Conservation (phyloP, 2,888 invertebrate species). For the Agonopterix subpropinquella region DNA sequence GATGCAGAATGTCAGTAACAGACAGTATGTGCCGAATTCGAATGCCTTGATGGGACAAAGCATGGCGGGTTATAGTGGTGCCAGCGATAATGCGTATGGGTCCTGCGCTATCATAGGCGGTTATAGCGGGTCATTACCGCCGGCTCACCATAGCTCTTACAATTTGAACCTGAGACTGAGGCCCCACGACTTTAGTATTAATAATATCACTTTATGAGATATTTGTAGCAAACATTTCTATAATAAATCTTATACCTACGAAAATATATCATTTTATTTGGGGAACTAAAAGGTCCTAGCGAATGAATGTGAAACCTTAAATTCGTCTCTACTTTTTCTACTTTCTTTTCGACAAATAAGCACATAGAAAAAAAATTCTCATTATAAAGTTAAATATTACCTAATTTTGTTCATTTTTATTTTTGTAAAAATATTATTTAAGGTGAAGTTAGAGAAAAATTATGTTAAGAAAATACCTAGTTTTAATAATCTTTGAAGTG, state of each 20-base stretch:
- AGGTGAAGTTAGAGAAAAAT: too few relatives aligned
- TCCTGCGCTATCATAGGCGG: conserved; percentile 63
- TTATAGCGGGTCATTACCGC: conserved; percentile 50
- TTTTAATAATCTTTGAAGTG: too few relatives aligned
- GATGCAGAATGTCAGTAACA: conserved; percentile 63
- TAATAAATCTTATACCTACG: neutral
- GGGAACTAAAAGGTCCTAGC: too few relatives aligned
- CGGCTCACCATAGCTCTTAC: conserved; percentile 61
- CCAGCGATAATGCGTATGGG: conserved; percentile 47
- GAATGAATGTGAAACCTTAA: too few relatives aligned
- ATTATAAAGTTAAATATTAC: too few relatives aligned
- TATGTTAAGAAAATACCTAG: too few relatives aligned
- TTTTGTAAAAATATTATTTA: too few relatives aligned
- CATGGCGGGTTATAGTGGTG: conserved; percentile 40
- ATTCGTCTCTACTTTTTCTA: too few relatives aligned
- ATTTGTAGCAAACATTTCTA: neutral
- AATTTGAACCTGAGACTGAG: conserved; percentile 74
- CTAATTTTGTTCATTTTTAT: too few relatives aligned
- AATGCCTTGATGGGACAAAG: conserved; percentile 54
- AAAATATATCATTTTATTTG: too few relatives aligned
- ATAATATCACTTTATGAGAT: conserved; percentile 56
- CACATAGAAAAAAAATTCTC: too few relatives aligned
- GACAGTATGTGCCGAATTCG: conserved; percentile 59
- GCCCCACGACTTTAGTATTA: conserved; percentile 76
- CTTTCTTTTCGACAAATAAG: too few relatives aligned